These are phyloP conservation scores for Halichondria panicea DNA, from an alignment of 37 sponge, comb jelly and placozoan genomes.

Conservation along the genomic window DNA sequence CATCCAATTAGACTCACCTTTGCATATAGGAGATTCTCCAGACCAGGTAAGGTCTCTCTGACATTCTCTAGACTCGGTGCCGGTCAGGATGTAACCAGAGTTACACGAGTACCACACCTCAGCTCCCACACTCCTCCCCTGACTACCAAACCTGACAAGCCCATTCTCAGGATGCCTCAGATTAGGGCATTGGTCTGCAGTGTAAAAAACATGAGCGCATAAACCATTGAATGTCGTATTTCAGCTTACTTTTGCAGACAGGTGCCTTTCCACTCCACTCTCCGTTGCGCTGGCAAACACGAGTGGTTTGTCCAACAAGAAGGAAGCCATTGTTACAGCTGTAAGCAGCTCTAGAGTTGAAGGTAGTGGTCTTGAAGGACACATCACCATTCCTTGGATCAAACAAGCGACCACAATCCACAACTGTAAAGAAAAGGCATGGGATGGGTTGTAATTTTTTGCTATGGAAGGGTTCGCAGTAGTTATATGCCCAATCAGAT, in stretches of 20 bases:
- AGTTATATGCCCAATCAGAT: neutral
- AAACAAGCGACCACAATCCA: slow-evolving; percentile 30
- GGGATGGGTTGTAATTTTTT: neutral
- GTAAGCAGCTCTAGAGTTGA: slow-evolving; percentile 23
- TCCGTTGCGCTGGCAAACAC: slow-evolving; percentile 19
- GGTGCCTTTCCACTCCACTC: slow-evolving; percentile 29
- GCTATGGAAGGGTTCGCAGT: neutral
- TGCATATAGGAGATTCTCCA: slow-evolving; percentile 21
- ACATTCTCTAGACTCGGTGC: slow-evolving; percentile 21
- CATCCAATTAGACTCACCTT: no score
- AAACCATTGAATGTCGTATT: neutral
- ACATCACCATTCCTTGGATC: slow-evolving; percentile 38
- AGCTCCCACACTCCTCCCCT: slow-evolving; percentile 14
- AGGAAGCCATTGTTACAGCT: slow-evolving; percentile 21
- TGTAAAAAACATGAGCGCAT: neutral
- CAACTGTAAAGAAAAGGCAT: neutral
- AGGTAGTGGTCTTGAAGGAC: neutral
- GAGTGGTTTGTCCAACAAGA: neutral
- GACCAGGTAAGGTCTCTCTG: slow-evolving; percentile 16
- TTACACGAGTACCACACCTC: slow-evolving; percentile 45
- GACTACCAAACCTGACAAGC: neutral
- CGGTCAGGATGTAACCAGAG: slow-evolving; percentile 22
- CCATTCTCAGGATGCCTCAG: slow-evolving; percentile 43
- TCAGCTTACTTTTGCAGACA: neutral
- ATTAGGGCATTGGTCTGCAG: slow-evolving; percentile 42